Evolutionary conservation across 2,797 vertebrate genomes (phyloP).

Genomic region (Kryptolebias ocellatus): DNA sequence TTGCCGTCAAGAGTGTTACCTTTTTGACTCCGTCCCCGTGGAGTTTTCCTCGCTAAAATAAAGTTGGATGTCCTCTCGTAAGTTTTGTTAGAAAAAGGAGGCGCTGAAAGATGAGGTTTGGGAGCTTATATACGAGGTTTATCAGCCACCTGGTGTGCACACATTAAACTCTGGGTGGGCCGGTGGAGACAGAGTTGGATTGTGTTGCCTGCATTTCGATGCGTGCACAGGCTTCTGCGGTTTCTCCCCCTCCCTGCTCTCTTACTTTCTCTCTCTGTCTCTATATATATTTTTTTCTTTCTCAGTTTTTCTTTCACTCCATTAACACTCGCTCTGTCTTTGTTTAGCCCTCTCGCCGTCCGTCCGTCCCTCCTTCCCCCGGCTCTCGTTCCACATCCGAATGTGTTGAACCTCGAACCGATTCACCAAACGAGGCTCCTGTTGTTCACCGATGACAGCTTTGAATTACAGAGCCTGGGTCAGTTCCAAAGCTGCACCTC

Average conservation of each 20-base stretch:
- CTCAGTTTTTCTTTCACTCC: slow-evolving; percentile 36
- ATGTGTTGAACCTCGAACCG: slow-evolving; percentile 46
- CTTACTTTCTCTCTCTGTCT: neutral
- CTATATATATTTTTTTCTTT: too few species aligned
- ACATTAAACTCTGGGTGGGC: slow-evolving; percentile 58
- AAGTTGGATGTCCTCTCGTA: slow-evolving; percentile 9
- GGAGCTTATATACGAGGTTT: slow-evolving; percentile 9
- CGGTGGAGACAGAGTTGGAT: slow-evolving; percentile 25
- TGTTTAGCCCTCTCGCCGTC: neutral
- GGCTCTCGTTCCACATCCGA: slow-evolving; percentile 41
- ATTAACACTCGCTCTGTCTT: slow-evolving; percentile 43
- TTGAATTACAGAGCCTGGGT: slow-evolving; percentile 58
- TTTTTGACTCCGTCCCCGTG: slow-evolving; percentile 22
- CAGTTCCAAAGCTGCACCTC: slow-evolving; percentile 18
- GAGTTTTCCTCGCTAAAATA: slow-evolving; percentile 52
- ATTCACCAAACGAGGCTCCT: slow-evolving; percentile 71
- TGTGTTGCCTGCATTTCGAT: slow-evolving; percentile 45
- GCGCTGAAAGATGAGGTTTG: slow-evolving; percentile 54
- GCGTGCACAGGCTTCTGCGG: slow-evolving; percentile 24
- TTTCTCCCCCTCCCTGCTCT: neutral
- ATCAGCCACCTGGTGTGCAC: slow-evolving; percentile 20
- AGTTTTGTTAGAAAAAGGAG: slow-evolving; percentile 33
- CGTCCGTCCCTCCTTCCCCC: neutral
- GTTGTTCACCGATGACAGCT: slow-evolving; percentile 66
- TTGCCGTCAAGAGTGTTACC: slow-evolving; percentile 34